Evolutionary conservation across 2,888 invertebrate genomes (phyloP), one percentile per base, ranked within the genome.

Genomic region (Eupithecia centaureata): DNA sequence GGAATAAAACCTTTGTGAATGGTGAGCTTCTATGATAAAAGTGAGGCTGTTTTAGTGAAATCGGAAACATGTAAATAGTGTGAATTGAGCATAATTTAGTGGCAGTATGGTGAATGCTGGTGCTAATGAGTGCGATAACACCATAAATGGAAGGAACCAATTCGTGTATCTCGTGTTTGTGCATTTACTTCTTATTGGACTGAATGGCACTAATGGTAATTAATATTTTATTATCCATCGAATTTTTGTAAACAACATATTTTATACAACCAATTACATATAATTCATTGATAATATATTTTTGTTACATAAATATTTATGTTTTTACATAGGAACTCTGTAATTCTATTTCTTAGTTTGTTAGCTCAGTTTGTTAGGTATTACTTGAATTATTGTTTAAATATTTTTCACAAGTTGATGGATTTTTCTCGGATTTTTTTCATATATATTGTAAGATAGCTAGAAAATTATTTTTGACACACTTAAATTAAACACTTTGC

Each of bases 81-180:
- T 87, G 85, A 85, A 88, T 86, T 85, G 80, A 79, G 85, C 82
- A 86, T 86, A 84, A 88, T 86, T 86, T 81, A 79, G 91, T 89
- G 91, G 89, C 92, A 93, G 92, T 87, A 93, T 93, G 92, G 91
- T 93, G 90, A 87, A 90, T 92, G 89, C 86, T 86, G 89, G 92
- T 92, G 91, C 87, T 88, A 92, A 90, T 88, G 89, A 91, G 87
- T 91, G 91, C 86, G 87, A 91, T 89, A 89, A 89, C 88, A 90
- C 88, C 86, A 83, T 89, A 85, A 89, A 90, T 88, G 92, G 92
- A 83, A 91, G 87, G 88, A 92, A 89, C 88, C 92, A 91, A 91
- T 92, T 93, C 86, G 89, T 92, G 85, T 90, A 87, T 87, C 87
- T 93, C 77, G 88, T 92, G 83, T 87, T 93, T 84, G 92, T 92